Evolutionary conservation across 1,140 invertebrate species (phyloP), one percentile per base, ranked within the genome.

Genomic region (Brevipalpus yothersi): DNA sequence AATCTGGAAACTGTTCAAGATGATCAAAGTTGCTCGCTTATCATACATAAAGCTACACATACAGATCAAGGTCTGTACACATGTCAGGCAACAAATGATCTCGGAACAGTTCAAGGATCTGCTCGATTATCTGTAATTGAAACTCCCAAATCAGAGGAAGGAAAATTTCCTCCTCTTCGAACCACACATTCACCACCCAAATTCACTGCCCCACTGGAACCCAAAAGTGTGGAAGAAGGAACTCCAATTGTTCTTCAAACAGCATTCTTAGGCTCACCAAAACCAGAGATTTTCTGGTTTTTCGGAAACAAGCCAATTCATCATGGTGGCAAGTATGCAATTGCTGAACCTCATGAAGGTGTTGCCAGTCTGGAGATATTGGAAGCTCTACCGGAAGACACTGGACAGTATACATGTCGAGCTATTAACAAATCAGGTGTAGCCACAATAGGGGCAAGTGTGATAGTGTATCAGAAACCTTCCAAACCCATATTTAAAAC

Each of bases 341-440:
- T 51, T 10, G 21, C 12, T 51, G 2, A 51, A 8, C 10, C 49
- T 1, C n/a, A 51, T 10, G 49, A 13, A 51, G 49, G 49, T 19
- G 49, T 51, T 51, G n/a, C 49, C 2, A n/a, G 49, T 4, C 23
- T 56, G 1, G 54, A 56, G n/a, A 56, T 56, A 31, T 56, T 56
- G 19, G 39, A 56, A 11, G n/a, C 31, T 1, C 9, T n/a, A 39
- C n/a, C 70, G 23, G 68, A 74, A 64, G 72, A 73, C 58, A 65
- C 64, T 59, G 74, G 74, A 42, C 70, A 68, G 15, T 75, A 75
- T 66, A 73, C 71, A 66, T 56, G 54, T 56, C 8, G 23, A 56
- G 41, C 41, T 11, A 11, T 17, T 11, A 56, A 56, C 23, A 42
- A 56, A 17, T 17, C n/a, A 2, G 49, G 49, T 10, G 10, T 19